Evolutionary conservation across 2,113 vertebrate genomes (phyloP), one percentile per base, ranked within the genome.

Genomic region (Pachypanchax playfairii): DNA sequence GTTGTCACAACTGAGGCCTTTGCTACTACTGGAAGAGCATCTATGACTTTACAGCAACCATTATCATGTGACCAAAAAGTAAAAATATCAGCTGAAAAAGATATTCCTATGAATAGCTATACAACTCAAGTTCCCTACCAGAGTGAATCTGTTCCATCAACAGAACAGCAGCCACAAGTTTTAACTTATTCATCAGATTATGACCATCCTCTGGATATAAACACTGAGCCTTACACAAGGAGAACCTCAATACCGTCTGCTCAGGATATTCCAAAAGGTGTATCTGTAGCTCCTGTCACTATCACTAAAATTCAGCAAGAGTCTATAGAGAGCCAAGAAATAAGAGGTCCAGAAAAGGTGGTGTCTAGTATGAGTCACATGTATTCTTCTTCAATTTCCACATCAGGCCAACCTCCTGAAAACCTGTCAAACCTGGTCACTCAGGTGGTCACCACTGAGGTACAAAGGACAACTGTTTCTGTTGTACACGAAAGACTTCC

Each of bases 391-490:
- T 84, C 88, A 82, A 48, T 91, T 79, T 94, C 95, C 66, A 78
- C 89, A 20, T 90, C 89, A 70, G 82, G 86, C 33, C 86, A 88
- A 7, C 88, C 91, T 75, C 73, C 91, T 79, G 81, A 88, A 72
- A 78, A 60, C 35, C 47, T 86, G 29, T 87, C 93, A 20, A 88
- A 78, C 42, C 79, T 93, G 48, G 88, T 93, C 60, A 87, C 92
- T 73, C 93, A 93, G 63, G 88, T 94, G 56, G 79, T 93, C 55
- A 92, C 93, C 65, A 89, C 91, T 61, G 93, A 94, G 41, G 85
- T 93, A 49, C 83, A 93, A 65, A 95, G 92, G 73, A 88, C 91
- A 17, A 90, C 93, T 15, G 87, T 93, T 53, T 93, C 94, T 65
- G 84, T 93, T 48, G 89, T 92, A 20, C 91, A 91, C 68, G 91